These are phyloP conservation scores for Melanotaenia maccullochi DNA, from an alignment of 2,797 vertebrate species.

Conservation along the genomic window DNA sequence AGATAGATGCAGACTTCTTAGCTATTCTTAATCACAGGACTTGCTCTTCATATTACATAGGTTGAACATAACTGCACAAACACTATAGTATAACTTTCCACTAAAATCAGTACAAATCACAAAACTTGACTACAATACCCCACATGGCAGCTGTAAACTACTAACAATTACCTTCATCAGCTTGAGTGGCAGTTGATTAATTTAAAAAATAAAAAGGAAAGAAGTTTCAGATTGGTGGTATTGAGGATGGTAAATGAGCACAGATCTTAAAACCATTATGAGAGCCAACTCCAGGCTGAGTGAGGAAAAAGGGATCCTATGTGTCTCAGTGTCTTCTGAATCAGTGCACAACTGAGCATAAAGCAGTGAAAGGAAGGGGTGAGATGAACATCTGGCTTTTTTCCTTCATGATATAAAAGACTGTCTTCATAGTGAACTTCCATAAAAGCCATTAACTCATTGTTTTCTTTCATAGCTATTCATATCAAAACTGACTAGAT, in stretches of 20 bases:
- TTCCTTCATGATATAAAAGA: slow-evolving; percentile 15
- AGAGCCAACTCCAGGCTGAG: neutral
- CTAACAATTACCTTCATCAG: slow-evolving; percentile 37
- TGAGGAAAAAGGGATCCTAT: neutral
- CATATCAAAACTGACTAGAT: neutral
- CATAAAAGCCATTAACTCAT: neutral
- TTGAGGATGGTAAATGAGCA: neutral
- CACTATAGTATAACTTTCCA: neutral
- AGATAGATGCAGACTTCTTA: neutral
- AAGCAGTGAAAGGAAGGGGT: slow-evolving; percentile 9
- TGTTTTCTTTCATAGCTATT: neutral
- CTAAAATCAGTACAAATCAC: slow-evolving; percentile 15
- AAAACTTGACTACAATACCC: slow-evolving; percentile 19
- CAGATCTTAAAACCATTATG: neutral
- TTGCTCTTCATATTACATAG: neutral
- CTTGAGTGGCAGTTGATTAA: slow-evolving; percentile 2
- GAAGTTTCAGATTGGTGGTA: neutral
- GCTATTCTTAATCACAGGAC: neutral
- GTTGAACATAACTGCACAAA: neutral
- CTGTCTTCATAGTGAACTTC: neutral
- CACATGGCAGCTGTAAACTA: slow-evolving; percentile 6
- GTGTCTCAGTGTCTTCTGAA: slow-evolving; percentile 17
- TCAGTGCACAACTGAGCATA: slow-evolving; percentile 25
- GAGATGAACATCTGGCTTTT: slow-evolving; percentile 30
- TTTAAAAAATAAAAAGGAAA: neutral